Base-by-base conservation (phyloP, 2,888 invertebrate genomes). In the Leptopilina drosophilae region DNA sequence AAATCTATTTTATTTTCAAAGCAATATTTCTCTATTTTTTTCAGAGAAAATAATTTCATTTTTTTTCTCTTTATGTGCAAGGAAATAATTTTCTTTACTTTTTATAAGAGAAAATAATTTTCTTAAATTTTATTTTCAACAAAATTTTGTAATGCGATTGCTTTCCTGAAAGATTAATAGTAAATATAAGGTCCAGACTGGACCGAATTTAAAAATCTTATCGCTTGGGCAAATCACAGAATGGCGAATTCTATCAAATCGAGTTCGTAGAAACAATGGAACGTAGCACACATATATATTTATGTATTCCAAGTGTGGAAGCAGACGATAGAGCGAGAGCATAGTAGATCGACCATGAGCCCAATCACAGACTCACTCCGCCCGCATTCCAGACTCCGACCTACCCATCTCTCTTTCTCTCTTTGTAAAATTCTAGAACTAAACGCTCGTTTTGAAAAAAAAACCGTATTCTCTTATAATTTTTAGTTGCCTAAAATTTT, bases 281-380 rank as follows among this genome's bases (percentile, higher is more conserved):
- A 73, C 53, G 53, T 15, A 49, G 20, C 67, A 53, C 69, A 73
- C 26, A 56, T 73, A 33, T 49, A 49, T 49, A 49, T 56, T 73
- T 53, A 49, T 73, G 69, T 73, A 15, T 73, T 20, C 26, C 26
- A 56, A 33, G 26, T 53, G 56, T 73, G n/a, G 53, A 26, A 73
- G 26, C 26, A 73, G 53, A 46, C 42, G 46, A 9, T 33, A 64
- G 26, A 9, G 26, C 33, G 11, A 64, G 62, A 15, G 20, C 20
- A 62, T 62, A 62, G 62, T 64, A 73, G 53, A 89, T 89, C 88
- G 89, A 88, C 89, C 87, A 83, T 82, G 86, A 87, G 84, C 87
- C 89, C 87, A 91, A 91, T 91, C 89, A 90, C 88, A 89, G 87
- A 87, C 87, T 87, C 85, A 79, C 87, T 88, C 86, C 87, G 87